Base-by-base conservation (phyloP, 2,113 vertebrate species). In the Strix uralensis region DNA sequence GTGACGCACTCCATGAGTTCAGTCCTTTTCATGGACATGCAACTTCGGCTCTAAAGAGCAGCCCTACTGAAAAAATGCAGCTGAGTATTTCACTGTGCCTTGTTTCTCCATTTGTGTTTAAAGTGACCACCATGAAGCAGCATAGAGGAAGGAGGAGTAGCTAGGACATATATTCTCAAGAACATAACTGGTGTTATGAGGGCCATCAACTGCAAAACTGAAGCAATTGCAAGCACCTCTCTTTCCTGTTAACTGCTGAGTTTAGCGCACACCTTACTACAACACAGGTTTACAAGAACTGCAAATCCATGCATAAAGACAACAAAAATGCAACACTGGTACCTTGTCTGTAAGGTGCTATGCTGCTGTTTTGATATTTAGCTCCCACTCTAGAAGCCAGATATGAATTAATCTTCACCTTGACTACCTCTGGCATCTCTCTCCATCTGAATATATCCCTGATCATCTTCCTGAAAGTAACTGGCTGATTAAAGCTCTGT, bases 341-440 rank as follows among this genome's bases (percentile, higher is more conserved):
- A 49, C 32, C 63, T 66, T 5, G 2, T 51, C 70, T 93, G 70
- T 26, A 51, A 90, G 85, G 81, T 88, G 73, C 34, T 92, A 15
- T 72, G 46, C 82, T 91, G 38, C 49, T 72, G 52, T 86, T 81
- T 47, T 80, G 84, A 81, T 84, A 54, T 85, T 92, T 91, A 81
- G 80, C 71, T 88, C 51, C 55, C 47, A 21, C 27, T 88, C 86
- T 47, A 79, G 55, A 94, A 96, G 55, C 38, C 30, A 96, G 67
- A 55, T 81, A 42, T 29, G 71, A 85, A 95, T 95, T 96, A 79
- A 96, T 36, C 54, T 83, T 94, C 92, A 93, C 67, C 17, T 67
- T 95, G 87, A 75, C 58, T 66, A n/a, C 42, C 73, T 84, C 81
- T 94, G 75, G 72, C 83, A 91, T 90, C 23, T 0, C 55, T 94